phyloP scores from a whole-genome alignment of 2,113 vertebrate species.

The Tylochromis polylepis region DNA sequence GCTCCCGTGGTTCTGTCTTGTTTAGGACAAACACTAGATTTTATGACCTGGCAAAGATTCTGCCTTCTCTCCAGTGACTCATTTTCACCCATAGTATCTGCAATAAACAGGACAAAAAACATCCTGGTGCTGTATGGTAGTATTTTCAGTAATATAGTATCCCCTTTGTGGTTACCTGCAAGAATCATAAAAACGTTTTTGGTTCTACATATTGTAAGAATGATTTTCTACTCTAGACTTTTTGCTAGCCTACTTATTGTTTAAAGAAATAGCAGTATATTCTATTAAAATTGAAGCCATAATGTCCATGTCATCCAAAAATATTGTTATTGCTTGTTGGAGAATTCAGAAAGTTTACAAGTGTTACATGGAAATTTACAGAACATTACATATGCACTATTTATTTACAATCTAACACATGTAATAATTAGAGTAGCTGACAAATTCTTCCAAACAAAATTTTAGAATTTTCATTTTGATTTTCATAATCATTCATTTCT shows the following conservation, averaged over 20 bases:
- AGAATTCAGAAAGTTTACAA: neutral
- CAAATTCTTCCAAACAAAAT: neutral
- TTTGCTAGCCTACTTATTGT: neutral
- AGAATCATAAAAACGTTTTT: neutral
- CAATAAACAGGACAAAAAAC: slow-evolving; percentile 37
- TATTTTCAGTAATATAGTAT: neutral
- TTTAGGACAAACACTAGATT: slow-evolving; percentile 43
- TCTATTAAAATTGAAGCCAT: neutral
- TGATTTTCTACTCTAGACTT: neutral
- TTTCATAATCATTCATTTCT: neutral
- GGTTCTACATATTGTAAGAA: neutral
- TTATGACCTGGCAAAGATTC: slow-evolving; percentile 51
- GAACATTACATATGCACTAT: neutral
- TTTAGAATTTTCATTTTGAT: neutral
- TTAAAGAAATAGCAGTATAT: neutral
- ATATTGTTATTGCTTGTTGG: neutral
- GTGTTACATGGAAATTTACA: neutral
- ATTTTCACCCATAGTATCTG: slow-evolving; percentile 35
- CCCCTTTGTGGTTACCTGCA: neutral
- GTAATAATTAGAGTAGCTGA: neutral
- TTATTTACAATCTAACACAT: neutral
- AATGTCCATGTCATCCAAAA: neutral
- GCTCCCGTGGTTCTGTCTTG: slow-evolving; percentile 18
- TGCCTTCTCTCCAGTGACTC: slow-evolving; percentile 40
- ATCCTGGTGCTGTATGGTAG: slow-evolving; percentile 1